phyloP scores from a whole-genome alignment of 1,140 invertebrate species.

The Trachymyrmex cornetzi region DNA sequence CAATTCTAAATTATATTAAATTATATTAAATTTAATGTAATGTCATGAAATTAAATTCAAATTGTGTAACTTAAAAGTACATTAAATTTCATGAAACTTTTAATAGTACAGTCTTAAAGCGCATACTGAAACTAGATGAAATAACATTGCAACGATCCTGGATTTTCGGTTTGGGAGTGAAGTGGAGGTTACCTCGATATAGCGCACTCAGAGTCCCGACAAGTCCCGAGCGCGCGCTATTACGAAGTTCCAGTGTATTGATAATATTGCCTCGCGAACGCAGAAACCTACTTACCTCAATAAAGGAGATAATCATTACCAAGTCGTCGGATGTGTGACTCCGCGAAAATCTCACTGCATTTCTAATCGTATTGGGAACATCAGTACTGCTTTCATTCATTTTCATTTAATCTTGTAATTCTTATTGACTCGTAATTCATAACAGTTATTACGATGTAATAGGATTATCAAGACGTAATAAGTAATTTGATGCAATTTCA shows the following conservation, averaged over 20 bases:
- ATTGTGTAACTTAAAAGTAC: no score
- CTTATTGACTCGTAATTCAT: not conserved
- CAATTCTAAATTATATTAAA: no score
- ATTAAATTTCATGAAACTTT: no score
- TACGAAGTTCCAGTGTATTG: not conserved
- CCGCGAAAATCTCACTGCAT: slow-evolving; percentile 10
- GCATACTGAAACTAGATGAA: no score
- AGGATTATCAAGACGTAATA: not conserved
- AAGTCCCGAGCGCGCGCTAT: no score
- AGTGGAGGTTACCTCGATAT: no score
- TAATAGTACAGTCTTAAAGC: no score
- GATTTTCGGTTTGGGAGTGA: no score
- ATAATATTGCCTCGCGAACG: slow-evolving; percentile 4
- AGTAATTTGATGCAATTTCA: not conserved
- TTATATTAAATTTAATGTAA: no score
- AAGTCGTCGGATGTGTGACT: not conserved
- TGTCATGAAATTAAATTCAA: no score
- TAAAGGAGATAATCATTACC: slow-evolving; percentile 29
- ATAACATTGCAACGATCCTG: no score
- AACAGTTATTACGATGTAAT: not conserved
- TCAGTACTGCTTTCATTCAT: not conserved
- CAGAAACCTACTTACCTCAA: slow-evolving; percentile 36
- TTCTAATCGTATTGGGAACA: slow-evolving; percentile 35
- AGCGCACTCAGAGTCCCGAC: no score
- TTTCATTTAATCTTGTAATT: not conserved